Percentiles rank a stretch among this genome's conserved stretches.
These are phyloP conservation scores for Andrena haemorrhoa DNA, from an alignment of 2,888 invertebrate genomes.

Conservation along the genomic window DNA sequence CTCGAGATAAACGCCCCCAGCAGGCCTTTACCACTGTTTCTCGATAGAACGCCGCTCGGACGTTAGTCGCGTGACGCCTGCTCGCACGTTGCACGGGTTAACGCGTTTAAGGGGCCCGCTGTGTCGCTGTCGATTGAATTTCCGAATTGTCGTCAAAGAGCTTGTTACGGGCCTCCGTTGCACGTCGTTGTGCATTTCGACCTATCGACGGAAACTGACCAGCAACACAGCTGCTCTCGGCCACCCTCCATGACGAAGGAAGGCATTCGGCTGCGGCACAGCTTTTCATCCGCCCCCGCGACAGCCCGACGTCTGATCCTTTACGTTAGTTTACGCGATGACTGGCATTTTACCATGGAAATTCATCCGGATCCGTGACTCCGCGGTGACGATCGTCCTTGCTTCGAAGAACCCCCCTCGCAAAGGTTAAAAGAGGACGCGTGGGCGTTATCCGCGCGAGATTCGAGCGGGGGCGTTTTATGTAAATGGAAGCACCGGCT, in stretches of 20 bases:
- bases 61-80: conserved; percentile 29
- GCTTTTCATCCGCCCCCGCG: not conserved
- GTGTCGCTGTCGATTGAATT: conserved; percentile 55
- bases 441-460: not conserved
- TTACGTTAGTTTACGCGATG: not conserved
- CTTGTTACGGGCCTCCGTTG: conserved; percentile 39
- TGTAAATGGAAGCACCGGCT: conserved; percentile 10
- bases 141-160: conserved; percentile 59
- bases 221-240: not conserved
- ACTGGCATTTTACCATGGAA: conserved; percentile 4
- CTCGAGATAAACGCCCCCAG: not conserved
- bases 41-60: not conserved
- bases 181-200: not conserved
- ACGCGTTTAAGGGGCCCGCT: conserved; percentile 21
- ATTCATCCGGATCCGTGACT: not conserved
- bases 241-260: too few species aligned
- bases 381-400: not conserved
- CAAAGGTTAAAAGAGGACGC: not conserved
- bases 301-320: conserved; percentile 10
- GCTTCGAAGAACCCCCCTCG: not conserved
- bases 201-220: conserved; percentile 17
- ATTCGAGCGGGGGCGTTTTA: not conserved
- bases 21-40: not conserved
- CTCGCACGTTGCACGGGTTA: conserved; percentile 12
- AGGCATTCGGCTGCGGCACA: not conserved